A percentile compares a stretch with the other conserved stretches of the same genome.
phyloP scores from a whole-genome alignment of 2,797 vertebrate species.

The Rhabdomys pumilio region DNA sequence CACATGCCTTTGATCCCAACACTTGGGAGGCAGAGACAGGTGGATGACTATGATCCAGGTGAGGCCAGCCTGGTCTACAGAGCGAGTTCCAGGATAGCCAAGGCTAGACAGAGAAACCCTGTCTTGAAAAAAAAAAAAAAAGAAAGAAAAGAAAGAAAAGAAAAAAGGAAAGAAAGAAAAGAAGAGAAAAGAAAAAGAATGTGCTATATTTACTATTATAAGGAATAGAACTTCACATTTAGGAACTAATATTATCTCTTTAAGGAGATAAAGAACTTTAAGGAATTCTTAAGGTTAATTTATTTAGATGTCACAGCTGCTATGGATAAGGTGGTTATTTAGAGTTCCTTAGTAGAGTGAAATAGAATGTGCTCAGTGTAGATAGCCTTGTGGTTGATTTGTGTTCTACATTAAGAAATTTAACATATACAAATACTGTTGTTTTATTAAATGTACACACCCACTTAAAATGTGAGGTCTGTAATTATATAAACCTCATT shows the following conservation, averaged over 20 bases:
- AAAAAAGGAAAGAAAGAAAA: no score
- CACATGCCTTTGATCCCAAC: background rate
- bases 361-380: background rate
- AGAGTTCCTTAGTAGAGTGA: background rate
- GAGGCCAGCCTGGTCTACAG: background rate
- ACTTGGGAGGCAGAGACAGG: background rate
- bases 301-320: slow-evolving; percentile 6
- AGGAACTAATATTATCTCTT: slow-evolving; percentile 8
- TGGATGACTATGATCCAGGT: background rate
- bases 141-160: background rate
- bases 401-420: slow-evolving; percentile 41
- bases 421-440: background rate
- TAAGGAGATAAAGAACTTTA: background rate
- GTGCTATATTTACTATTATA: slow-evolving; percentile 41
- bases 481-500: background rate
- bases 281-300: slow-evolving; percentile 39
- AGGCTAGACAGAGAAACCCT: background rate
- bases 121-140: background rate
- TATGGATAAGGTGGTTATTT: background rate
- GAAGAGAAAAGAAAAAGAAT: accelerated
- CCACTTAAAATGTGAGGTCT: slow-evolving; percentile 51
- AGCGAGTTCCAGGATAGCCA: background rate
- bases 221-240: slow-evolving; percentile 53
- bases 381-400: slow-evolving; percentile 33
- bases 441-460: slow-evolving; percentile 28